phyloP scores from a whole-genome alignment of 2,113 vertebrate genomes.

The Neodon shergylaensis region DNA sequence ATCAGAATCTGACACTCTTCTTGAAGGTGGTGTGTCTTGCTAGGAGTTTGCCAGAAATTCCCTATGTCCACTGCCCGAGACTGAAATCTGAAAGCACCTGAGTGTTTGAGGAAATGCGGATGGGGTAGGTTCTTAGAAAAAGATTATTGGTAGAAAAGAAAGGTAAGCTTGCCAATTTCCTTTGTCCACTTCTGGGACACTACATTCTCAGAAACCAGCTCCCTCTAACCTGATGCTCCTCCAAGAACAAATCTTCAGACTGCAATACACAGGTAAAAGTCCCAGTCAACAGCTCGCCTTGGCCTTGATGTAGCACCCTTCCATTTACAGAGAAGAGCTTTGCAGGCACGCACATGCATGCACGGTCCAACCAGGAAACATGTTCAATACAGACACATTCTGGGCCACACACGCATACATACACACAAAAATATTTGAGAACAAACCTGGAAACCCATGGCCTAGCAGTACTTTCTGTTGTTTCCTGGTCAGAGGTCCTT shows the following conservation, averaged over 20 bases:
- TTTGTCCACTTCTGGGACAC: constrained; percentile 48
- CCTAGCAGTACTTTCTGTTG: constrained; percentile 57
- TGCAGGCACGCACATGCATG: neutral
- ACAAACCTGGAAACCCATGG: constrained; percentile 22
- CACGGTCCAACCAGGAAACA: constrained; percentile 29
- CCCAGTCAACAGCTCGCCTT: neutral
- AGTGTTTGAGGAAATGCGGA: constrained; percentile 49
- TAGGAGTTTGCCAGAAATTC: constrained; percentile 50
- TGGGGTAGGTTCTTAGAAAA: constrained; percentile 40
- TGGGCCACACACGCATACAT: neutral
- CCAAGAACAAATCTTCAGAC: constrained; percentile 31
- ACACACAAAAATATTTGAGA: constrained; percentile 20
- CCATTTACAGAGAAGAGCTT: neutral
- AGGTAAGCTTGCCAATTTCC: constrained; percentile 65
- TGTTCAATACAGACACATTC: constrained; percentile 58
- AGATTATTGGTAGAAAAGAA: constrained; percentile 57
- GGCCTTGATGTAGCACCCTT: neutral
- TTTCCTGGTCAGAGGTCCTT: constrained; percentile 61
- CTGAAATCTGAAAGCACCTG: constrained; percentile 80
- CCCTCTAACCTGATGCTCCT: neutral
- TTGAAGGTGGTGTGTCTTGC: constrained; percentile 56
- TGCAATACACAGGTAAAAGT: neutral
- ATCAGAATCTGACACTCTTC: constrained; percentile 18
- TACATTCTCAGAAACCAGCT: constrained; percentile 27
- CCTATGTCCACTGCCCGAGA: constrained; percentile 65